Evolutionary conservation across 1,140 invertebrate species (phyloP).

Genomic region (Heliconius nattereri): DNA sequence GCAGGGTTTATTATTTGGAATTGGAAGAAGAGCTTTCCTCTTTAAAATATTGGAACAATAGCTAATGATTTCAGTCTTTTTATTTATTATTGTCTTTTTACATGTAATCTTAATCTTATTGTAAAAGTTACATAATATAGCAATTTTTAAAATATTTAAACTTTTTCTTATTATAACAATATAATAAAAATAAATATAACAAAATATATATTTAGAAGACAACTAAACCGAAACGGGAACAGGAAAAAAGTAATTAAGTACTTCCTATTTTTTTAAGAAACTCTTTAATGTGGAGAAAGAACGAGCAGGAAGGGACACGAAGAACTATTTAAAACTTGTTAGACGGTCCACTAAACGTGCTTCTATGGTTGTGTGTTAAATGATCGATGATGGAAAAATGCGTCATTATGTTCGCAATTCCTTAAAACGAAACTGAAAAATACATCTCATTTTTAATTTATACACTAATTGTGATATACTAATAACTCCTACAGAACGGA

Average conservation of each 20-base stretch:
- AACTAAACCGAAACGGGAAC: neutral
- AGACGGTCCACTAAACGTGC: constrained; percentile 10
- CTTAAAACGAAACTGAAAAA: neutral
- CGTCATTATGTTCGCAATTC: neutral
- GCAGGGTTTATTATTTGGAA: neutral
- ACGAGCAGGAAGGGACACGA: neutral
- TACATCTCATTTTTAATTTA: neutral
- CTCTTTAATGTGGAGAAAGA: constrained; percentile 27
- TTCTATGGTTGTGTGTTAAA: constrained; percentile 1
- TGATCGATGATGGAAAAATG: constrained; percentile 22
- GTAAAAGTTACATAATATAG: neutral
- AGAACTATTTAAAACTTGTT: constrained; percentile 23
- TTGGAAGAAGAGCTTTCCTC: neutral
- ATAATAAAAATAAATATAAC: too few species aligned
- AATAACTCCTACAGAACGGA: too few species aligned
- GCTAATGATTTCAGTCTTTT: neutral
- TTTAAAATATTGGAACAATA: neutral
- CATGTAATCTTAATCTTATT: neutral
- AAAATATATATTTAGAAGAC: neutral
- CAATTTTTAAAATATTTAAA: too few species aligned
- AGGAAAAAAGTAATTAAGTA: constrained; percentile 28
- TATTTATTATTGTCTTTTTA: too few species aligned
- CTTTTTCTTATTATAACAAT: too few species aligned
- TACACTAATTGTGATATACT: too few species aligned
- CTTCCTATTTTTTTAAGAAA: constrained; percentile 27